Base-by-base conservation (phyloP, 2,797 vertebrate species). In the Poeciliopsis turneri region DNA sequence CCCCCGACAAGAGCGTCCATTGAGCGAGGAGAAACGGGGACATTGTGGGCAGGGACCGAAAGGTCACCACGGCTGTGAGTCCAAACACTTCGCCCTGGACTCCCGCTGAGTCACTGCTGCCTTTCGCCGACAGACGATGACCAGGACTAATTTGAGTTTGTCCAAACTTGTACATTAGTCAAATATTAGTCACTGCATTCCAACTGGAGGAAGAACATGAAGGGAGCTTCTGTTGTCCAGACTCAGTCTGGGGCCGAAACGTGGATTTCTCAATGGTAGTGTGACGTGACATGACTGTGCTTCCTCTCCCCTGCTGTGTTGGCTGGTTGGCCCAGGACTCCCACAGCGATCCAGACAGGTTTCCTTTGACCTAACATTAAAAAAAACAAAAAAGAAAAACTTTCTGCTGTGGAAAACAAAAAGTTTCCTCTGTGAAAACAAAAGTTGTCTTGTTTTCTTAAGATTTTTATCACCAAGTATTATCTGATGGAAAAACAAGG, bases 131-230 rank as follows among this genome's bases (percentile, higher is more conserved):
- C 46, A 46, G 68, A 80, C 30, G 70, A 49, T 30, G 28, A 82
- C 86, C 78, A 75, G 80, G 79, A 82, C 87, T 81, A 82, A 92
- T 83, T 75, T 79, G 73, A 82, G 70, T 72, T 72, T 9, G 78
- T 90, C 78, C 74, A 36, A 11, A 75, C 82, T 75, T 77, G 75
- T 70, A 82, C 84, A 89, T 94, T 93, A 93, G 91, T 95, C 94
- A 95, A 93, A 93, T 87, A 89, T 95, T 92, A 93, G 91, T 95
- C 94, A 95, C 87, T 51, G 83, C 10, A 39, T 57, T 53, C 84
- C 73, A 79, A 88, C 82, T 78, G 85, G 73, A 28, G 75, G 74
- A 82, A 61, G 73, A 82, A 88, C 68, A 88, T 79, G 75, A 86
- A 79, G 74, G 77, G 69, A 33, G 76, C 78, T 88, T 79, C 79